These are phyloP conservation scores for Hypotaenidia okinawae DNA, from an alignment of 2,797 vertebrate species.

Conservation along the genomic window DNA sequence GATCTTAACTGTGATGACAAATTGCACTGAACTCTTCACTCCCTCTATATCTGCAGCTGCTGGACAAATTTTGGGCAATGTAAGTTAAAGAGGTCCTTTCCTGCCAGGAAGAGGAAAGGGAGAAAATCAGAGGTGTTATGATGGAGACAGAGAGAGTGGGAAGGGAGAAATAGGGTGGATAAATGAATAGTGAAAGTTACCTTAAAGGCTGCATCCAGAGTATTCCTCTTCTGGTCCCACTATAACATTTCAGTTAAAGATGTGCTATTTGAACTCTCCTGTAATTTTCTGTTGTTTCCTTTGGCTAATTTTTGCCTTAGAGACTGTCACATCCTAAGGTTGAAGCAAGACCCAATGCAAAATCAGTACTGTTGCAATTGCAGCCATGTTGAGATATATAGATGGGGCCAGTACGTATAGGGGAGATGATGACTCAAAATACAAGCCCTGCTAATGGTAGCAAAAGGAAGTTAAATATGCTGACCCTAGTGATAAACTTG, in stretches of 20 bases:
- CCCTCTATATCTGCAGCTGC: neutral
- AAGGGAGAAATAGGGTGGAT: neutral
- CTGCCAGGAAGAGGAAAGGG: neutral
- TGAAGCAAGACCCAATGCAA: neutral
- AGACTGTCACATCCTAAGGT: neutral
- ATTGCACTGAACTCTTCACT: neutral
- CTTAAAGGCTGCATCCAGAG: neutral
- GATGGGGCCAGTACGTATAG: neutral
- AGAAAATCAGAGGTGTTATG: neutral
- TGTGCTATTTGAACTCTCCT: neutral
- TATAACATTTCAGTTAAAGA: neutral
- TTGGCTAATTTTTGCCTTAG: neutral
- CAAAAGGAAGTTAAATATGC: neutral
- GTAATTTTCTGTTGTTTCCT: neutral
- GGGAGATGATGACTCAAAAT: neutral
- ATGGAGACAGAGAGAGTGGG: neutral
- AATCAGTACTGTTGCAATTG: neutral
- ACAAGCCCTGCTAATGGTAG: neutral
- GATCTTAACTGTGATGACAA: neutral
- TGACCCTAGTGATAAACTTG: neutral
- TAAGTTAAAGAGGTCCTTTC: neutral
- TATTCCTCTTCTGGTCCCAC: neutral
- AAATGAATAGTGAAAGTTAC: neutral
- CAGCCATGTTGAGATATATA: neutral
- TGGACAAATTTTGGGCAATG: neutral